Conservation (phyloP, 2,113 vertebrate species). For the Heloderma charlesbogerti region DNA sequence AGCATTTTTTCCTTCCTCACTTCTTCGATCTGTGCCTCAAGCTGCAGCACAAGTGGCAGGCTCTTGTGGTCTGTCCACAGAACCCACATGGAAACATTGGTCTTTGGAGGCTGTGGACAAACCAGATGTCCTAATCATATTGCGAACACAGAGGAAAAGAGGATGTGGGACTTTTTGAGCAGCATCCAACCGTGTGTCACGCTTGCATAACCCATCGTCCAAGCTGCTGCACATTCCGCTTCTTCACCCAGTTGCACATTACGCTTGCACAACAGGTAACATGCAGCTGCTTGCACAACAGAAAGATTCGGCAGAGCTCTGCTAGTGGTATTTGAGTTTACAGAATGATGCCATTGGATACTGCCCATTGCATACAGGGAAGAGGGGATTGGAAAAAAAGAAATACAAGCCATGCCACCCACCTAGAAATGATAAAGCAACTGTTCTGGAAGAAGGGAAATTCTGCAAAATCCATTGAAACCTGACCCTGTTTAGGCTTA, state of each 20-base stretch:
- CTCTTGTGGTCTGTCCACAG: conserved; percentile 66
- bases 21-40: conserved; percentile 84
- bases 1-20: conserved; percentile 76
- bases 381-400: background rate
- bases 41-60: conserved; percentile 70
- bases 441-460: background rate
- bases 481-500: too few relatives aligned
- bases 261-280: too few relatives aligned
- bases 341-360: too few relatives aligned
- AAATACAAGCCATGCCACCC: background rate
- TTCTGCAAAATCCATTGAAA: background rate
- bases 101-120: conserved; percentile 75
- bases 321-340: too few relatives aligned
- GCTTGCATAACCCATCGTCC: too few relatives aligned
- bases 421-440: background rate
- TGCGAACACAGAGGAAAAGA: conserved; percentile 19
- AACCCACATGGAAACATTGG: conserved; percentile 69
- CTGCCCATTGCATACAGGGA: background rate
- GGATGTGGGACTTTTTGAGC: background rate
- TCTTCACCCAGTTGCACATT: too few relatives aligned
- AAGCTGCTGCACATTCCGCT: too few relatives aligned
- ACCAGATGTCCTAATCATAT: background rate
- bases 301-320: too few relatives aligned
- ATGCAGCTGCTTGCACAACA: too few relatives aligned
- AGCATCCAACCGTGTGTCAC: too few relatives aligned